Percentiles rank a stretch among this genome's conserved stretches.
Conservation (phyloP, 2,888 invertebrate species). For the Nemotelus pantherinus region DNA sequence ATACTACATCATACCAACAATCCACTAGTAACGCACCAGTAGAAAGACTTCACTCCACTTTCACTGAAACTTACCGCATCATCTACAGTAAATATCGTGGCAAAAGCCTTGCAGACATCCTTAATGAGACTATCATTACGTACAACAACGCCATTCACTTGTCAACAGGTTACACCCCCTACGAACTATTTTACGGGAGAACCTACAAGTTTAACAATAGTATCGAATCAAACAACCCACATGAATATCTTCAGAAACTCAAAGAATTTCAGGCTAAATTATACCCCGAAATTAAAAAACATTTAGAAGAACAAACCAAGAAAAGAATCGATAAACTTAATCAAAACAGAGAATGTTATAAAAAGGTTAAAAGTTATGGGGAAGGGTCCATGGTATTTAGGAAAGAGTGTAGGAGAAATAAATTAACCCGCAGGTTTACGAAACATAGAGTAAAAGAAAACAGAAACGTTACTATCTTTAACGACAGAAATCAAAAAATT, state of each 20-base stretch:
- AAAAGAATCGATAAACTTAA: conserved; percentile 37
- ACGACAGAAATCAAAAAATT: conserved; percentile 25
- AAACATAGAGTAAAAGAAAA: conserved; percentile 17
- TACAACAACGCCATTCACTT: conserved; percentile 49
- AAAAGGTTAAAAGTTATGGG: neutral
- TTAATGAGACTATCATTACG: conserved; percentile 43
- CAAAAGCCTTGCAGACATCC: conserved; percentile 46
- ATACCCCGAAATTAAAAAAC: conserved; percentile 44
- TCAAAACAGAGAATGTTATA: conserved; percentile 17
- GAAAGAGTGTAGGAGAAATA: conserved; percentile 28
- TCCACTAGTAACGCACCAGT: conserved; percentile 49
- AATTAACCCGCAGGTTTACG: conserved; percentile 20
- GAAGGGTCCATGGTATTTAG: conserved; percentile 20
- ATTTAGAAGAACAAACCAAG: conserved; percentile 26
- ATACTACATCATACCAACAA: conserved; percentile 48
- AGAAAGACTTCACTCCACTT: conserved; percentile 48
- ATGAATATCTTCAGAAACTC: conserved; percentile 42
- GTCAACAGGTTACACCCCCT: conserved; percentile 44
- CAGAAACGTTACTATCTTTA: conserved; percentile 11
- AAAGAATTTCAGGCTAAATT: conserved; percentile 40
- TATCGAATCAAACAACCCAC: conserved; percentile 19
- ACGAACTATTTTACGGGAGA: conserved; percentile 39
- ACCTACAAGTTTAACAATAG: conserved; percentile 45
- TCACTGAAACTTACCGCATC: conserved; percentile 50
- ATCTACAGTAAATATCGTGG: conserved; percentile 44